Evolutionary conservation across 2,888 invertebrate genomes (phyloP).

Genomic region (Pristionchus maxplancki): DNA sequence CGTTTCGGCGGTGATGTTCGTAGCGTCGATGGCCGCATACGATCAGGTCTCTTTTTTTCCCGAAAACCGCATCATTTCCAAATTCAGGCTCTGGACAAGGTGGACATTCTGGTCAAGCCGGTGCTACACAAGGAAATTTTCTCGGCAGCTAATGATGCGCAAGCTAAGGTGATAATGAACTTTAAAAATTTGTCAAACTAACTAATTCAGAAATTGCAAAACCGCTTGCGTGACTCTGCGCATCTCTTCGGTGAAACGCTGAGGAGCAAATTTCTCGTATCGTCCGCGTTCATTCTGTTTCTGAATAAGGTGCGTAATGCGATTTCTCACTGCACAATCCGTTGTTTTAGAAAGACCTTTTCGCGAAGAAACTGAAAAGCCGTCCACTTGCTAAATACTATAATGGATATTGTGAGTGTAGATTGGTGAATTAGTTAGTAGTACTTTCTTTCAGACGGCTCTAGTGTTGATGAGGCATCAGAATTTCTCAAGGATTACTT

Average conservation of each 20-base stretch:
- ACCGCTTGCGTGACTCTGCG: constrained; percentile 57
- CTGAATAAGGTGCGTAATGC: constrained; percentile 55
- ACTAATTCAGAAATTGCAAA: constrained; percentile 47
- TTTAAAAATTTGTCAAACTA: no score
- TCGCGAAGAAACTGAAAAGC: constrained; percentile 53
- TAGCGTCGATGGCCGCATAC: constrained; percentile 56
- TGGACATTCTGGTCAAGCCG: neutral
- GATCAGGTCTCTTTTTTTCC: no score
- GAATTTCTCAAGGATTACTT: constrained; percentile 41
- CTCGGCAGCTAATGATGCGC: neutral
- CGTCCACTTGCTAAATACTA: constrained; percentile 53
- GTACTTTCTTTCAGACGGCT: neutral
- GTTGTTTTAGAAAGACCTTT: constrained; percentile 51
- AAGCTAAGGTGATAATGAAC: neutral
- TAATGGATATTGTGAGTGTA: constrained; percentile 52
- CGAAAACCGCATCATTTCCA: no score
- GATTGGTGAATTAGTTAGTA: no score
- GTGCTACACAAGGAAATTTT: neutral
- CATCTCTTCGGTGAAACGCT: constrained; percentile 58
- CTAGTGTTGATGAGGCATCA: neutral
- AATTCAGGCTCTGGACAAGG: neutral
- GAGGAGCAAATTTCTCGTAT: constrained; percentile 55
- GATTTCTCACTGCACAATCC: neutral
- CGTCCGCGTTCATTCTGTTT: constrained; percentile 59
- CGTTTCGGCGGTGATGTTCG: constrained; percentile 59